phyloP scores from a whole-genome alignment of 2,113 vertebrate genomes.

The Pelmatolapia mariae region DNA sequence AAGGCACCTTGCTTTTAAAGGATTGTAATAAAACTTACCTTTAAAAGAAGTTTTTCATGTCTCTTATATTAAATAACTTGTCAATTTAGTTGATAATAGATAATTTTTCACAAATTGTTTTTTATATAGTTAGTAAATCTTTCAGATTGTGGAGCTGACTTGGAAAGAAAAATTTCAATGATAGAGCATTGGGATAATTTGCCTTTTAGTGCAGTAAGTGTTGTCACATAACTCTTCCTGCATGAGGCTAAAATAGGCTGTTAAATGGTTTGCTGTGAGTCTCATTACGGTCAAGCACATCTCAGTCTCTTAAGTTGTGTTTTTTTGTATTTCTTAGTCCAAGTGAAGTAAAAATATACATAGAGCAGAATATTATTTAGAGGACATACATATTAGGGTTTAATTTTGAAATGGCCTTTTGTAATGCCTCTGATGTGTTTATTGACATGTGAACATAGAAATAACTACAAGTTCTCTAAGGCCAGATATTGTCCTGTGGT shows the following conservation, averaged over 20 bases:
- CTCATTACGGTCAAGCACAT: not conserved
- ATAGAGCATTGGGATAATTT: not conserved
- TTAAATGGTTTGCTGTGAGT: not conserved
- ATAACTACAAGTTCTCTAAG: not conserved
- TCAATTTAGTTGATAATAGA: not conserved
- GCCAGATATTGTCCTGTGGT: not conserved
- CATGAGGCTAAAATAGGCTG: not conserved
- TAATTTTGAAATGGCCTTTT: not conserved
- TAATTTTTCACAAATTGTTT: not conserved
- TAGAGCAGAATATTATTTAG: not conserved
- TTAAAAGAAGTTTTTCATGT: accelerated
- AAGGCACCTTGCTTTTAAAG: not conserved
- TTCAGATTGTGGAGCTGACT: not conserved
- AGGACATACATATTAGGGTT: not conserved
- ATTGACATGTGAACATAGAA: not conserved
- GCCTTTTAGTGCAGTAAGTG: not conserved
- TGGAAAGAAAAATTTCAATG: not conserved
- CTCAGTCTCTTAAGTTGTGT: not conserved
- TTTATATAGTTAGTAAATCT: not conserved
- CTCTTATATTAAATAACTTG: not conserved
- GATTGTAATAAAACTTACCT: not conserved
- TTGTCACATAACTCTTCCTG: not conserved
- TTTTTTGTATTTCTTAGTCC: not conserved
- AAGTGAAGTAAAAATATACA: not conserved
- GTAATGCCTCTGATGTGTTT: not conserved